Conservation (phyloP, 2,797 vertebrate species). For the Sebastes iracundus region DNA sequence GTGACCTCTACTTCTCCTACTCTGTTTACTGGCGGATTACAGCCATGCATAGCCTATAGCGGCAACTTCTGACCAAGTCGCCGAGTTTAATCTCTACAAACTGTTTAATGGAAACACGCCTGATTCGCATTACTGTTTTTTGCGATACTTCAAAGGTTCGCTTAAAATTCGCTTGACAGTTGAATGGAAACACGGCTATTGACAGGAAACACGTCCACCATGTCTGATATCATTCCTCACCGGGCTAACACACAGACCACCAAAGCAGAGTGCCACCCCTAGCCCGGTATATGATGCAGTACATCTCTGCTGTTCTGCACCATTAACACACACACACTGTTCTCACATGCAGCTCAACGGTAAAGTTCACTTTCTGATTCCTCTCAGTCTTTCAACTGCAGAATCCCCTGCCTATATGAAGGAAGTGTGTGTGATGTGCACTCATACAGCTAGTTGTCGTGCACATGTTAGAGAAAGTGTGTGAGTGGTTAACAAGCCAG, state of each 20-base stretch:
- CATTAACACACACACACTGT: slow-evolving; percentile 53
- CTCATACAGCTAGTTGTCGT: not conserved
- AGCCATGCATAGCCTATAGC: too few species aligned
- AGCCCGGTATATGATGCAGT: not conserved
- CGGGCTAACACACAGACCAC: slow-evolving; percentile 53
- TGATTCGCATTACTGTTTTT: too few species aligned
- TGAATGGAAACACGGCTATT: not conserved
- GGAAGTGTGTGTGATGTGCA: not conserved
- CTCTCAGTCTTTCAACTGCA: slow-evolving; percentile 50
- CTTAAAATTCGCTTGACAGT: too few species aligned
- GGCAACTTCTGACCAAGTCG: too few species aligned
- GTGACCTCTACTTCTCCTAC: too few species aligned
- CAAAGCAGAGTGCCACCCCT: slow-evolving; percentile 29
- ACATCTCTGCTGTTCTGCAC: slow-evolving; percentile 61
- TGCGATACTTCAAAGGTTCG: too few species aligned
- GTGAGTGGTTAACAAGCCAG: slow-evolving; percentile 24
- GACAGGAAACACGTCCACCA: slow-evolving; percentile 36
- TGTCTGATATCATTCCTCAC: slow-evolving; percentile 44
- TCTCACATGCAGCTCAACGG: slow-evolving; percentile 58
- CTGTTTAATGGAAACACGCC: too few species aligned
- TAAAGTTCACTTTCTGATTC: slow-evolving; percentile 57
- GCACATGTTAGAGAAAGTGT: slow-evolving; percentile 1
- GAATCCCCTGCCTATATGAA: slow-evolving; percentile 2
- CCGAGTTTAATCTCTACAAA: too few species aligned
- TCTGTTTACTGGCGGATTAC: too few species aligned